A percentile compares a stretch with the other conserved stretches of the same genome.
phyloP scores from a whole-genome alignment of 2,113 vertebrate species.

The Odocoileus hemionus region DNA sequence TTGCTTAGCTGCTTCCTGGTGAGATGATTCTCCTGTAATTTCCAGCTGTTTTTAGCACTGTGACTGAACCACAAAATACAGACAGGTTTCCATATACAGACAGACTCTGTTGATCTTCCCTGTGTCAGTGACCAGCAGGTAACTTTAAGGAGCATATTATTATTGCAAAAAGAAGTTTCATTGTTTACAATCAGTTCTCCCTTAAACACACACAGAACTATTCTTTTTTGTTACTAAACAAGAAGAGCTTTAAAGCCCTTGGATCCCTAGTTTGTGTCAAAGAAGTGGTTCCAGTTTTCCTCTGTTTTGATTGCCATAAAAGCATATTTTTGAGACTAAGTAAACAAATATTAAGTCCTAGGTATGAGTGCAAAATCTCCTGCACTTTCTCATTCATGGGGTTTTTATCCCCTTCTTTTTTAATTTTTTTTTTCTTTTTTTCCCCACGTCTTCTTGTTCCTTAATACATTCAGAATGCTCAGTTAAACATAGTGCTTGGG shows the following conservation, averaged over 20 bases:
- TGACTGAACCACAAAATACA: neutral
- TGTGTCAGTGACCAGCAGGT: neutral
- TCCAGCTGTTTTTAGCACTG: neutral
- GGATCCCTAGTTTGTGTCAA: neutral
- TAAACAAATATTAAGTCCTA: neutral
- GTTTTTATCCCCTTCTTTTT: neutral
- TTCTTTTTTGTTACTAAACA: neutral
- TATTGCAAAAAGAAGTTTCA: neutral
- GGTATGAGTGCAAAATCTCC: neutral
- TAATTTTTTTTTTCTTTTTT: neutral
- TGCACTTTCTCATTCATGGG: neutral
- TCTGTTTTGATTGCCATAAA: neutral
- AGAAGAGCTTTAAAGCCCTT: neutral
- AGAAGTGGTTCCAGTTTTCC: neutral
- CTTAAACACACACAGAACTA: neutral
- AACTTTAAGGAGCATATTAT: neutral
- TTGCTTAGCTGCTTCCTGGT: neutral
- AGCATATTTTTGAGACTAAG: neutral
- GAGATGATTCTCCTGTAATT: neutral
- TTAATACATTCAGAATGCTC: neutral
- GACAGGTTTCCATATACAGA: neutral
- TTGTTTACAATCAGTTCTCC: neutral
- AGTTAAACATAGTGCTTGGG: neutral
- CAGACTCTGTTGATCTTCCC: neutral
- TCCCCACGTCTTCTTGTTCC: neutral